A percentile compares a stretch with the other conserved stretches of the same genome.
phyloP scores from a whole-genome alignment of 2,888 invertebrate species.

The Ceriagrion tenellum region DNA sequence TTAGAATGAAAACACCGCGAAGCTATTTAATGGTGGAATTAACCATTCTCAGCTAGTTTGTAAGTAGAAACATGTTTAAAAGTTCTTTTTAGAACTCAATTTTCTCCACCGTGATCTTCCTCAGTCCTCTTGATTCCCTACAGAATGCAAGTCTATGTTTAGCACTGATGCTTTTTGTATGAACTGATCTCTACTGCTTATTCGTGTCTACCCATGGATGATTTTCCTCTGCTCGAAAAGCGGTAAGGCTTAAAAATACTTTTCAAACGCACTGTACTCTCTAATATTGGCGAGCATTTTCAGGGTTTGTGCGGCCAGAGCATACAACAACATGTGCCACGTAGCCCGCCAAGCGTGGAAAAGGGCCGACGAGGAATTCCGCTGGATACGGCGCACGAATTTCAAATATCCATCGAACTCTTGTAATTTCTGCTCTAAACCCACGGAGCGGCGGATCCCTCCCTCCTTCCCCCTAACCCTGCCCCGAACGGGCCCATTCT shows the following conservation, averaged over 20 bases:
- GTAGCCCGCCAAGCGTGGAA: not conserved
- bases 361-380: not conserved
- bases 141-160: not conserved
- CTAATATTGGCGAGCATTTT: not conserved
- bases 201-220: not conserved
- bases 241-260: not conserved
- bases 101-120: not conserved
- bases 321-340: not conserved
- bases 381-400: slow-evolving; percentile 1
- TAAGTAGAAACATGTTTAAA: too few species aligned
- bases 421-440: slow-evolving; percentile 14
- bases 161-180: not conserved
- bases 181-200: not conserved
- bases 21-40: too few species aligned
- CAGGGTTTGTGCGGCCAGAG: not conserved
- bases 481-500: not conserved
- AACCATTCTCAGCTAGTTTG: too few species aligned
- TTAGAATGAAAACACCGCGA: too few species aligned
- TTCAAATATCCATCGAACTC: slow-evolving; percentile 16
- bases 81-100: too few species aligned
- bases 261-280: not conserved
- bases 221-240: not conserved
- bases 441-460: not conserved
- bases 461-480: not conserved
- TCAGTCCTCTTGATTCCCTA: not conserved